Conservation (phyloP, 2,888 invertebrate genomes). For the Darwinula stevensoni region DNA sequence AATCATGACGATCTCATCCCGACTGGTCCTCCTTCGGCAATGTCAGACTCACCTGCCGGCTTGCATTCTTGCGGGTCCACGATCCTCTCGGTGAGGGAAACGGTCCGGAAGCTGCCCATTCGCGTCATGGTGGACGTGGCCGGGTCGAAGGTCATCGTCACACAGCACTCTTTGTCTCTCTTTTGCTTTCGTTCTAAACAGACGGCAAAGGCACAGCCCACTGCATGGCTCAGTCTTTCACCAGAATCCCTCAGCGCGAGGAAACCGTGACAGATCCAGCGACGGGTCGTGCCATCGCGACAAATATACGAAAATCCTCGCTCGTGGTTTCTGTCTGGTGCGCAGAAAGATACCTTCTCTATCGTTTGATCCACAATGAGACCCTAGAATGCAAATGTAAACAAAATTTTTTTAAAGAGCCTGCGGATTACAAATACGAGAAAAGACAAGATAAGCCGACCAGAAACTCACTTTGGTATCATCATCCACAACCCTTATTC, state of each 20-base stretch:
- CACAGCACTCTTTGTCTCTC: conserved; percentile 80
- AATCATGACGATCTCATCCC: neutral
- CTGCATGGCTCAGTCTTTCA: conserved; percentile 90
- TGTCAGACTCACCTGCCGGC: conserved; percentile 15
- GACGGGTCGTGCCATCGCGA: conserved; percentile 83
- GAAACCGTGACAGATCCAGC: conserved; percentile 99
- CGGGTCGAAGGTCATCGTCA: conserved; percentile 69
- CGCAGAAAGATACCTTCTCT: conserved; percentile 99
- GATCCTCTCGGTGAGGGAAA: conserved; percentile 43
- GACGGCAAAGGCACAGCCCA: conserved; percentile 95
- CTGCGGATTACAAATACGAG: conserved; percentile 1
- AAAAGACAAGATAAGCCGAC: no score
- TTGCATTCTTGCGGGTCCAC: conserved; percentile 28
- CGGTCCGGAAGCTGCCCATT: conserved; percentile 68
- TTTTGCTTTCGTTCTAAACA: conserved; percentile 92
- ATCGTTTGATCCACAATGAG: conserved; percentile 98
- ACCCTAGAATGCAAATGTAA: conserved; percentile 23
- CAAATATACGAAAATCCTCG: conserved; percentile 97
- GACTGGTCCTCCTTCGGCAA: no score
- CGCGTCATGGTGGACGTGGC: conserved; percentile 72
- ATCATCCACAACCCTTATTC: conserved; percentile 87
- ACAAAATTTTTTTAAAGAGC: neutral
- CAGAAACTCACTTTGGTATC: conserved; percentile 42
- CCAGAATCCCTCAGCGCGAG: conserved; percentile 83
- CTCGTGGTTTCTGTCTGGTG: conserved; percentile 91